Evolutionary conservation across 2,113 vertebrate species (phyloP).

Genomic region (Clarias macrocephalus): DNA sequence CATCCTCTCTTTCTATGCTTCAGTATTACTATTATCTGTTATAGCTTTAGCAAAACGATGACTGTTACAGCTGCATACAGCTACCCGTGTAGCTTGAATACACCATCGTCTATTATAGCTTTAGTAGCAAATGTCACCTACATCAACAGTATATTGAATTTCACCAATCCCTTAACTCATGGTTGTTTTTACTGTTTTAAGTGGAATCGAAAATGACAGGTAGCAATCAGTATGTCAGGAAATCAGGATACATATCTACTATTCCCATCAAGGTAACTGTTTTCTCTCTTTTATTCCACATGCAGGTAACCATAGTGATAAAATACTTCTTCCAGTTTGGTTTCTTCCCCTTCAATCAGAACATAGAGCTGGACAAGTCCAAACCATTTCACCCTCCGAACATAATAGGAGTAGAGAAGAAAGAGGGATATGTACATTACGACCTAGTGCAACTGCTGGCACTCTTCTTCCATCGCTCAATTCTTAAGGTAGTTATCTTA

Average conservation of each 20-base stretch:
- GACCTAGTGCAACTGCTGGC: conserved; percentile 90
- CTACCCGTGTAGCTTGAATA: no score
- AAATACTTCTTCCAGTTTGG: conserved; percentile 98
- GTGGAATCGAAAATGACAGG: neutral
- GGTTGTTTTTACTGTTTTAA: neutral
- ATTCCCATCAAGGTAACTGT: neutral
- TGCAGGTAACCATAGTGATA: conserved; percentile 88
- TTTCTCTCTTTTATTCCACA: conserved; percentile 3
- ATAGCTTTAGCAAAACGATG: neutral
- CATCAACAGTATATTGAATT: neutral
- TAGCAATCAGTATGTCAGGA: no score
- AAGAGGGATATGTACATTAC: conserved; percentile 90
- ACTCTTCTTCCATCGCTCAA: conserved; percentile 90
- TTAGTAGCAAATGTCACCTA: neutral
- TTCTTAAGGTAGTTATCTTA: conserved; percentile 80
- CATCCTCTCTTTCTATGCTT: neutral
- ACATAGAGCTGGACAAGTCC: conserved; percentile 77
- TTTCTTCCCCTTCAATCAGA: conserved; percentile 92
- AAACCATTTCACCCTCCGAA: conserved; percentile 88
- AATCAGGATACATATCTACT: neutral
- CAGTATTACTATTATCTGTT: neutral
- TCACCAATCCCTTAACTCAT: neutral
- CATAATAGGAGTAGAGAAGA: conserved; percentile 93
- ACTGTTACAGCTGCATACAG: neutral
- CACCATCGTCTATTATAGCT: no score